Percentiles rank a stretch among this genome's conserved stretches.
Evolutionary conservation across 2,797 vertebrate genomes (phyloP).

Genomic region (Falco berigora): DNA sequence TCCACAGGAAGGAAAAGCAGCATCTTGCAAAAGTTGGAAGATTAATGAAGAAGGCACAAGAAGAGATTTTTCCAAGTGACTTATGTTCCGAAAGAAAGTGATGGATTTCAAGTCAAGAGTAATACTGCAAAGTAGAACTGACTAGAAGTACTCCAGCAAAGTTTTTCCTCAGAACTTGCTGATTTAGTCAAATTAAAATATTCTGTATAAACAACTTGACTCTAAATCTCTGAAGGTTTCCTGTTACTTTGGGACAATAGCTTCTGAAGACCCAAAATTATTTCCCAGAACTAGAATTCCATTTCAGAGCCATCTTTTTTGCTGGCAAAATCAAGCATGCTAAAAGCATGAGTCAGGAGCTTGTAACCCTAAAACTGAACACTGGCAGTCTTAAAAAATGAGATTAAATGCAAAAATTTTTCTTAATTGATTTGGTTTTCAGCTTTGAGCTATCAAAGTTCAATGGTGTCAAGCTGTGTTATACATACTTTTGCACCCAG

Average conservation of each 20-base stretch:
- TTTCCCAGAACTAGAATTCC: neutral
- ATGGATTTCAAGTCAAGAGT: neutral
- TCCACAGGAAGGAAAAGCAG: neutral
- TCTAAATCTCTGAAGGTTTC: neutral
- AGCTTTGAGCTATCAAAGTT: neutral
- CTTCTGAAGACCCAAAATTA: neutral
- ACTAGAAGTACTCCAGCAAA: neutral
- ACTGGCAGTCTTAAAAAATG: neutral
- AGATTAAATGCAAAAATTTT: neutral
- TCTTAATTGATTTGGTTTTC: neutral
- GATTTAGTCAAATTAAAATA: neutral
- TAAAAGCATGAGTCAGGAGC: neutral
- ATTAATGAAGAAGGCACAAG: neutral
- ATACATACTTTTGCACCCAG: neutral
- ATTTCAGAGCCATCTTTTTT: neutral
- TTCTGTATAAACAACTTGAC: neutral
- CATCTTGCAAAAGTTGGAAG: neutral
- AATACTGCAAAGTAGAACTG: neutral
- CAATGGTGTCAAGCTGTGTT: neutral
- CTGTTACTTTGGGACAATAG: neutral
- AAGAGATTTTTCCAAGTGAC: neutral
- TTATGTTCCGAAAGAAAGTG: neutral
- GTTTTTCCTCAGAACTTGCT: neutral
- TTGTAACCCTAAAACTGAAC: neutral
- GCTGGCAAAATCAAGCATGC: neutral